Percentiles rank a stretch among this genome's conserved stretches.
phyloP scores from a whole-genome alignment of 1,140 invertebrate species.

The Euura lappo region DNA sequence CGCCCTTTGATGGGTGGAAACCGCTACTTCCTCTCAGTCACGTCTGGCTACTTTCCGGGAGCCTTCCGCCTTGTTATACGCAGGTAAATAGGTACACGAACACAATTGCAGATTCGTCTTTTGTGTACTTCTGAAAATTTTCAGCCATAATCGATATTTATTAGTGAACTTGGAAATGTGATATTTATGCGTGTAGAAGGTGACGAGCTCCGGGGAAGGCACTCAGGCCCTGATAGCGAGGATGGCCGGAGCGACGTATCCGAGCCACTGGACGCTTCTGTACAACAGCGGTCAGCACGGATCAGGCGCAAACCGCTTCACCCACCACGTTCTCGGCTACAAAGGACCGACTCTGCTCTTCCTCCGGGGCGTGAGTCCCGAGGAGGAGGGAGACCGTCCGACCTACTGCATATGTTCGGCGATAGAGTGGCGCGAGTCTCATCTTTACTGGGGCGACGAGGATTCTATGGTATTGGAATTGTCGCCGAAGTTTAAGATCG shows the following conservation, averaged over 20 bases:
- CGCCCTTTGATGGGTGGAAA: slow-evolving; percentile 52
- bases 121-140: neutral
- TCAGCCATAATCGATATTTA: no score
- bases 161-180: neutral
- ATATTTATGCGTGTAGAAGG: slow-evolving; percentile 35
- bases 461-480: slow-evolving; percentile 81
- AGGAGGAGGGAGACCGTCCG: slow-evolving; percentile 64
- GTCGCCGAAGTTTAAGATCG: slow-evolving; percentile 73
- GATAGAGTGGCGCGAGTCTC: slow-evolving; percentile 85
- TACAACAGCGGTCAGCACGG: slow-evolving; percentile 87
- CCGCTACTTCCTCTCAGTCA: slow-evolving; percentile 67
- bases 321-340: slow-evolving; percentile 87
- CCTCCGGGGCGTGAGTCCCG: slow-evolving; percentile 61
- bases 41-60: slow-evolving; percentile 80
- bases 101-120: neutral
- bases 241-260: slow-evolving; percentile 57
- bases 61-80: slow-evolving; percentile 74
- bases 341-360: slow-evolving; percentile 83
- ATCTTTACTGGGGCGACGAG: slow-evolving; percentile 82
- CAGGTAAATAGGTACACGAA: slow-evolving; percentile 37
- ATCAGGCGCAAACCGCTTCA: slow-evolving; percentile 84
- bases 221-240: slow-evolving; percentile 50
- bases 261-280: slow-evolving; percentile 82
- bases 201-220: slow-evolving; percentile 44
- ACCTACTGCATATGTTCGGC: slow-evolving; percentile 80